These are phyloP conservation scores for Leuciscus waleckii DNA, from an alignment of 2,797 vertebrate species.

Conservation along the genomic window DNA sequence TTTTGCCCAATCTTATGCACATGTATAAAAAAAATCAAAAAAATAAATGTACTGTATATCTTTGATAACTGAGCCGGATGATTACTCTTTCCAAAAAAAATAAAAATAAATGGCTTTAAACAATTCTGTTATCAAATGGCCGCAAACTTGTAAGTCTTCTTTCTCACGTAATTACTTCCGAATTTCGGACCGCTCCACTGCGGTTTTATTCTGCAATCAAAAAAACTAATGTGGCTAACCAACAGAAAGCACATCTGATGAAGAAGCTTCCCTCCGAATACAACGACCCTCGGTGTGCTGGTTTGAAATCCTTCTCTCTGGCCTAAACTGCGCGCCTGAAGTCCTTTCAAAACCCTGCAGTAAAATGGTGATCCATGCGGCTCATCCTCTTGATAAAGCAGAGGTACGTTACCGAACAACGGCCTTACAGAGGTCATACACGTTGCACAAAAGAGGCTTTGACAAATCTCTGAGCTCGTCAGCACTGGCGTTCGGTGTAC, in stretches of 20 bases:
- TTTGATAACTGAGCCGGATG: neutral
- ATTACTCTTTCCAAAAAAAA: too few species aligned
- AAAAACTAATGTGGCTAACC: neutral
- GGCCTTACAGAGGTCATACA: conserved; percentile 37
- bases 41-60: too few species aligned
- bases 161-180: neutral
- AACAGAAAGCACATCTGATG: conserved; percentile 38
- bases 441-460: conserved; percentile 33
- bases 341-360: conserved; percentile 35
- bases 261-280: conserved; percentile 33
- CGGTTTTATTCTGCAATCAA: conserved; percentile 1
- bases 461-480: conserved; percentile 40
- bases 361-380: conserved; percentile 12
- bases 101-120: neutral
- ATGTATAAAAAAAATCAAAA: neutral
- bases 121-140: neutral
- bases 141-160: neutral
- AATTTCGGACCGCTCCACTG: neutral
- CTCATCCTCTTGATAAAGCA: conserved; percentile 40
- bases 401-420: conserved; percentile 41
- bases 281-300: neutral
- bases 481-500: conserved; percentile 30
- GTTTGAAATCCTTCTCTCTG: conserved; percentile 44
- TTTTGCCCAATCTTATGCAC: neutral
- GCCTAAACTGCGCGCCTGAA: conserved; percentile 9